phyloP scores from a whole-genome alignment of 2,888 invertebrate species.

The Chironomus riparius region DNA sequence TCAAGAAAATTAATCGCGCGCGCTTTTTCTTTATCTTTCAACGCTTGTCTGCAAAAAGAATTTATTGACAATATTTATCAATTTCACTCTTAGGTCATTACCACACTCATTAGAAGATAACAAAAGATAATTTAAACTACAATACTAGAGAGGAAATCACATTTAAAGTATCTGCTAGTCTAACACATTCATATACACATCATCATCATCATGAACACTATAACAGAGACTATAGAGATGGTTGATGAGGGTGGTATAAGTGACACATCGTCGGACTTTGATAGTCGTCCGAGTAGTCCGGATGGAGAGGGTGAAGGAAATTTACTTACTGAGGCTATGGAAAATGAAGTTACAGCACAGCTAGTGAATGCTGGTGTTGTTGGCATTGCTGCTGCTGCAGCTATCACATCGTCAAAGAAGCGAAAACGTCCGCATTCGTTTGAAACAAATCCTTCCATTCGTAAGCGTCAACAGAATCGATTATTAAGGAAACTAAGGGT shows the following conservation, averaged over 20 bases:
- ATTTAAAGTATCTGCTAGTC: neutral
- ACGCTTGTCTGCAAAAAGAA: too few species aligned
- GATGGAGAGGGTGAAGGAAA: slow-evolving; percentile 75
- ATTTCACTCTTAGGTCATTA: neutral
- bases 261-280: slow-evolving; percentile 67
- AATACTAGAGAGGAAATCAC: too few species aligned
- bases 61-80: too few species aligned
- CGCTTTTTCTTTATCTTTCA: too few species aligned
- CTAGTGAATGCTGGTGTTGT: slow-evolving; percentile 95
- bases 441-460: slow-evolving; percentile 92
- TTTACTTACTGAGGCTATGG: slow-evolving; percentile 73
- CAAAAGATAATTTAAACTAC: too few species aligned
- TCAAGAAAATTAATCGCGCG: too few species aligned
- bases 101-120: neutral
- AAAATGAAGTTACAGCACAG: slow-evolving; percentile 92
- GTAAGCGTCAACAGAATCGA: slow-evolving; percentile 91
- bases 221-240: slow-evolving; percentile 61
- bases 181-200: neutral
- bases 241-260: slow-evolving; percentile 53
- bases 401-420: slow-evolving; percentile 91
- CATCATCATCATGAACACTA: slow-evolving; percentile 9
- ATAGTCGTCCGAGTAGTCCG: slow-evolving; percentile 72
- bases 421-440: slow-evolving; percentile 91
- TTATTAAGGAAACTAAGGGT: slow-evolving; percentile 76
- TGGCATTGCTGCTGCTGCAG: slow-evolving; percentile 93